Base-by-base conservation (phyloP, 2,113 vertebrate genomes). In the Mustela nigripes region DNA sequence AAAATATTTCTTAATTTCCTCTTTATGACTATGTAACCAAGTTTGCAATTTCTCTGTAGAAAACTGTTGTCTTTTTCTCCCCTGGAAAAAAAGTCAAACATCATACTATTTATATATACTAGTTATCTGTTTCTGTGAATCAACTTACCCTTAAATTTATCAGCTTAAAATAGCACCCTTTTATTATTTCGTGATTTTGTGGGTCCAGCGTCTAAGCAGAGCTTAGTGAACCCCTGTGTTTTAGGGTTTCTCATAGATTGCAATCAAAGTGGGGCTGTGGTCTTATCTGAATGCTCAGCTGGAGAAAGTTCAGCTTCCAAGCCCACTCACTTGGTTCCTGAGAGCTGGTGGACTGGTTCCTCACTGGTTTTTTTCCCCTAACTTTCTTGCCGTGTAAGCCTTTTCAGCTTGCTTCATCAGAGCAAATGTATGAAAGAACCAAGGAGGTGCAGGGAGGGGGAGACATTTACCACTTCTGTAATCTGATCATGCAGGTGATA, bases 1-100 rank as follows among this genome's bases (percentile, higher is more conserved):
- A 78, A 89, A 63, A 56, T 79, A 65, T 48, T 81, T 93, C 7
- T 71, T 94, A 63, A 96, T 11, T 94, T 94, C 71, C 15, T 74
- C 9, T 50, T 86, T 73, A 60, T 89, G n/a, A 48, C 11, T 80
- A 11, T 71, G 4, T 89, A 63, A 81, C 5, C 36, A 65, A 11
- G 5, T 19, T 84, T 80, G 36, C 84, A 93, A 53, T 26, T 60
- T 96, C 80, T 39, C 62, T 85, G 10, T 53, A 6, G n/a, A 63
- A 36, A 67, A 50, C 33, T 21, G 33, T 60, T 80, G 28, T 36
- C n/a, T 48, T 92, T 50, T 92, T 69, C 12, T 53, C 31, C n/a
- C 31, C 67, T 56, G 4, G 1, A 18, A 36, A 79, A 76, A 87
- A 45, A 33, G 2, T 31, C 33, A 36, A 93, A 79, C 22, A 33